A percentile compares a stretch with the other conserved stretches of the same genome.
These are phyloP conservation scores for Acomys russatus DNA, from an alignment of 2,797 vertebrate genomes.

Conservation along the genomic window DNA sequence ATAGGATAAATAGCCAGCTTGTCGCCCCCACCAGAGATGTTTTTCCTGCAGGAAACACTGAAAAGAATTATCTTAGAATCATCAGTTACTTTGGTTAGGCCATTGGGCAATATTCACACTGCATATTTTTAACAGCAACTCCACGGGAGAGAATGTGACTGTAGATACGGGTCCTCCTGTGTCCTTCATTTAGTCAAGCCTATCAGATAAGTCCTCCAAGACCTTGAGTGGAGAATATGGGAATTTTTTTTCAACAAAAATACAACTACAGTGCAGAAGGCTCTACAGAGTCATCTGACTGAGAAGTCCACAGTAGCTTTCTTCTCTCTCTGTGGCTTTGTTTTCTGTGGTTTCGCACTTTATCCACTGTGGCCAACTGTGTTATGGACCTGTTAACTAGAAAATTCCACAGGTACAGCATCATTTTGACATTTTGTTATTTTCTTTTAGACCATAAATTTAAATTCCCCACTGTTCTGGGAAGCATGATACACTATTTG, in stretches of 20 bases:
- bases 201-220: neutral
- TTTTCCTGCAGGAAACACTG: neutral
- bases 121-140: neutral
- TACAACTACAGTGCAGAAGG: neutral
- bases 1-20: neutral
- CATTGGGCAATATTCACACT: neutral
- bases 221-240: neutral
- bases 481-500: neutral
- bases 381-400: neutral
- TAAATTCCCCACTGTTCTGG: neutral
- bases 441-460: neutral
- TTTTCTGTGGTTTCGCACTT: neutral
- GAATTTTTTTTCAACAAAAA: neutral
- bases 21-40: neutral
- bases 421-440: neutral
- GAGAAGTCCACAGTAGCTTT: neutral
- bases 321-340: neutral
- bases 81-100: neutral
- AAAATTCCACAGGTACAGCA: neutral
- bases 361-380: neutral
- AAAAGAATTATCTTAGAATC: neutral
- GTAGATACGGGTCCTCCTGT: neutral
- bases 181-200: neutral
- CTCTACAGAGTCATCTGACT: slow-evolving; percentile 1
- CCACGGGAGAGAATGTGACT: neutral